phyloP scores from a whole-genome alignment of 2,113 vertebrate genomes.

The Lynx canadensis region DNA sequence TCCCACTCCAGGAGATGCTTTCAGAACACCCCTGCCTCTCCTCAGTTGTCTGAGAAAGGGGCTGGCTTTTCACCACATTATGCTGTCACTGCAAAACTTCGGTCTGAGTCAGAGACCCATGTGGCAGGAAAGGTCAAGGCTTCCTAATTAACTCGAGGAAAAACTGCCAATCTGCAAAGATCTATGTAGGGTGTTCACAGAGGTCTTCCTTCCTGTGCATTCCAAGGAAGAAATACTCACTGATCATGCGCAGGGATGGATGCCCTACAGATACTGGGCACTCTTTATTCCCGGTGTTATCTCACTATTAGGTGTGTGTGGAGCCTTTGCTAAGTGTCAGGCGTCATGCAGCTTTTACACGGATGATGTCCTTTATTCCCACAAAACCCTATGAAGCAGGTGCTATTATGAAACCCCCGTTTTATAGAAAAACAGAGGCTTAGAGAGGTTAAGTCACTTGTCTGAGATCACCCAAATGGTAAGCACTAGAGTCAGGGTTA shows the following conservation, averaged over 20 bases:
- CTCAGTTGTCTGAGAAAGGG: conserved; percentile 47
- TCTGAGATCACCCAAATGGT: not conserved
- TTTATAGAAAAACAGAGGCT: not conserved
- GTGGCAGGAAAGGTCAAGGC: conserved; percentile 60
- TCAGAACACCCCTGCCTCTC: conserved; percentile 12
- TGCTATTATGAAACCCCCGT: not conserved
- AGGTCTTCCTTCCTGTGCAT: not conserved
- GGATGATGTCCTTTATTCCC: not conserved
- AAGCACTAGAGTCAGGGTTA: not conserved
- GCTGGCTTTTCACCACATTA: conserved; percentile 40
- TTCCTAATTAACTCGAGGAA: conserved; percentile 73
- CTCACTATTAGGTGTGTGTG: not conserved
- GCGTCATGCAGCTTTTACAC: not conserved
- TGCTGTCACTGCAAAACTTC: conserved; percentile 38
- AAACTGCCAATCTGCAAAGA: conserved; percentile 35
- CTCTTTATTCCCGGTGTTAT: too few relatives aligned
- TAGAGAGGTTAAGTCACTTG: not conserved
- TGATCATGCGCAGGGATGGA: accelerated
- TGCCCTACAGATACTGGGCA: accelerated
- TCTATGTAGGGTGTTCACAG: not conserved
- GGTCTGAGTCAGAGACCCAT: conserved; percentile 68
- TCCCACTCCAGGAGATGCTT: not conserved
- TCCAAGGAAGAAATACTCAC: accelerated
- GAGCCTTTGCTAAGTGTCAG: not conserved
- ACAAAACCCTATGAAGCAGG: not conserved